Evolutionary conservation across 2,113 vertebrate species (phyloP).

Genomic region (Eulacestoma nigropectus): DNA sequence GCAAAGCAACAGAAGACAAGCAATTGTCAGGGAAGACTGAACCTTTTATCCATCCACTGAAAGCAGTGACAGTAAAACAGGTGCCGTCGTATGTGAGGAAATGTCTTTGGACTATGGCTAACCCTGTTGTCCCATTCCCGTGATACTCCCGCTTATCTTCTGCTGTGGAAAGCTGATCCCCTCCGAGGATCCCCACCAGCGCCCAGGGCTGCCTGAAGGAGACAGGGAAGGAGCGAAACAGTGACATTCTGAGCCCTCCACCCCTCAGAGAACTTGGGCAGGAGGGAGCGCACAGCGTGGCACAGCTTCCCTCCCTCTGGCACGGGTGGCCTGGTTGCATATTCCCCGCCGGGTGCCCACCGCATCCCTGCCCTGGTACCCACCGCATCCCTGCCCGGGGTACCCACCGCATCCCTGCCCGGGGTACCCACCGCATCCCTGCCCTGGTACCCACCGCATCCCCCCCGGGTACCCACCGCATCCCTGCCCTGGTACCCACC

Average conservation of each 20-base stretch:
- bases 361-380: too few relatives aligned
- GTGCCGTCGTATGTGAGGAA: slow-evolving; percentile 24
- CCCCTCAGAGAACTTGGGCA: rapidly evolving
- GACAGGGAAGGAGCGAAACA: not conserved
- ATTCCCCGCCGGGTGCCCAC: too few relatives aligned
- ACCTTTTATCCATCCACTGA: slow-evolving; percentile 61
- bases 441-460: too few relatives aligned
- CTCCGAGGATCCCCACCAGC: slow-evolving; percentile 33
- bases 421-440: too few relatives aligned
- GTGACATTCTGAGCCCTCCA: not conserved
- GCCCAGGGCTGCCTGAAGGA: slow-evolving; percentile 58
- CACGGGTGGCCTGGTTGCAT: rapidly evolving
- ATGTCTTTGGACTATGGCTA: slow-evolving; percentile 7
- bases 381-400: not conserved
- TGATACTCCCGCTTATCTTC: slow-evolving; percentile 23
- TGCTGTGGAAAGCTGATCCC: not conserved
- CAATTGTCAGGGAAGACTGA: not conserved
- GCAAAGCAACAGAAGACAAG: not conserved
- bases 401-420: not conserved
- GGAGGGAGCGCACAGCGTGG: rapidly evolving
- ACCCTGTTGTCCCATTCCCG: not conserved
- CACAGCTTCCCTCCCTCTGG: not conserved
- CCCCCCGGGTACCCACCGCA: too few relatives aligned
- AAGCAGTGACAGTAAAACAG: slow-evolving; percentile 35
- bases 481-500: too few relatives aligned